Conservation (phyloP, 2,797 vertebrate species). For the Delichon dasypus region DNA sequence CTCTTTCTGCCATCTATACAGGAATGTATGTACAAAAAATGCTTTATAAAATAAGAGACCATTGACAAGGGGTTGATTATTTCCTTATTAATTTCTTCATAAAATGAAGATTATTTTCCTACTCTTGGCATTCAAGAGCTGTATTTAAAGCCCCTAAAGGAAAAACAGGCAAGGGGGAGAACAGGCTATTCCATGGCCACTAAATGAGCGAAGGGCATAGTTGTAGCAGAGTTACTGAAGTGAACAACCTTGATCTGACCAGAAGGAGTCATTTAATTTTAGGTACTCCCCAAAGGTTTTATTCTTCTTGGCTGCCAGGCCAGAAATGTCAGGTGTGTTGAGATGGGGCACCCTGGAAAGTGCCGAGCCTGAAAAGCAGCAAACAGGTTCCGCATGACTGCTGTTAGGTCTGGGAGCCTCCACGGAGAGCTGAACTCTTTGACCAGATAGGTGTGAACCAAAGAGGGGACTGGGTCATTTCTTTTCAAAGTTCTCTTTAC, state of each 20-base stretch:
- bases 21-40: not conserved
- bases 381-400: slow-evolving; percentile 81
- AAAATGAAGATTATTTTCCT: not conserved
- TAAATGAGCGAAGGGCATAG: slow-evolving; percentile 52
- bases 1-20: not conserved
- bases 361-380: slow-evolving; percentile 65
- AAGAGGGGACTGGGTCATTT: slow-evolving; percentile 79
- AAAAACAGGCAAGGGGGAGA: not conserved
- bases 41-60: not conserved
- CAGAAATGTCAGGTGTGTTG: slow-evolving; percentile 78
- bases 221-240: slow-evolving; percentile 66
- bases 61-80: not conserved
- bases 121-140: slow-evolving; percentile 7
- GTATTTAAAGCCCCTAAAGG: not conserved
- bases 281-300: slow-evolving; percentile 83
- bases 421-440: slow-evolving; percentile 81
- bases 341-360: slow-evolving; percentile 75
- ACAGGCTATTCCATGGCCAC: not conserved
- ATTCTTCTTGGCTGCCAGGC: slow-evolving; percentile 79
- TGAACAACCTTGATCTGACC: slow-evolving; percentile 71
- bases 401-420: slow-evolving; percentile 76
- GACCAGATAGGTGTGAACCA: slow-evolving; percentile 87
- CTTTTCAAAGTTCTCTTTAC: slow-evolving; percentile 71
- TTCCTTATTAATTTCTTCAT: not conserved
- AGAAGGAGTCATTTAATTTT: slow-evolving; percentile 73